Evolutionary conservation across 2,888 invertebrate genomes (phyloP), one percentile per base, ranked within the genome.

Genomic region (Oscheius sp.): DNA sequence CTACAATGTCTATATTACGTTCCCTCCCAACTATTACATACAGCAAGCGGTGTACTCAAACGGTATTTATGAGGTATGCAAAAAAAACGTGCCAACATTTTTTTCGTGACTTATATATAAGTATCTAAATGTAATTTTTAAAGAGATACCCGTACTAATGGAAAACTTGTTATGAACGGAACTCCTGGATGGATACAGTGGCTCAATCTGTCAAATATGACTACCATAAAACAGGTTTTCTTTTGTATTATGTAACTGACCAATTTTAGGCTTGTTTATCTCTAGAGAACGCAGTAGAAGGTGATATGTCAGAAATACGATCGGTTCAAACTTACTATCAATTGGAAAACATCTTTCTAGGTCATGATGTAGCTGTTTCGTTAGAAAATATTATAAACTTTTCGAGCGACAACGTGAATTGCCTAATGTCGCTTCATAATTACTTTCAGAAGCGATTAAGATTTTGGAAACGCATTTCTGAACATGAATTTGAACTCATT

Each of bases 161-260:
- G 74, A 16, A 69, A 49, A 16, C 16, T 86, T 13, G 77, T 85
- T 9, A 72, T 82, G 64, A 83, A 83, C 61, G 80, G 77, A 12
- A 81, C 82, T 23, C 74, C 82, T 23, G 86, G 86, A 0, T 72
- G 69, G 49, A 59, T 86, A 23, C 86, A 86, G 59, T 86, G 86
- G 86, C 64, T 85, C 18, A 77, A 81, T 59, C 80, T 82, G 12
- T 46, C 66, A 1, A 16, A 43, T 2, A 49, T 25, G 13, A 41
- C 27, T 6, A 74, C 58, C 9, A 25, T 6, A 23, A 52, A 52
- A 53, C 61, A 70, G 29, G 69, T 55, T 29, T 12, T 23, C 18
- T n/a, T 55, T 12, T 18, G 7, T 9, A 21, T 43, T 6, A 6
- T 29, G 13, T 27, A 45, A 41, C 23, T 68, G 2, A 43, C 2